Evolutionary conservation across 2,113 vertebrate species (phyloP).

Genomic region (Syngnathus scovelli): DNA sequence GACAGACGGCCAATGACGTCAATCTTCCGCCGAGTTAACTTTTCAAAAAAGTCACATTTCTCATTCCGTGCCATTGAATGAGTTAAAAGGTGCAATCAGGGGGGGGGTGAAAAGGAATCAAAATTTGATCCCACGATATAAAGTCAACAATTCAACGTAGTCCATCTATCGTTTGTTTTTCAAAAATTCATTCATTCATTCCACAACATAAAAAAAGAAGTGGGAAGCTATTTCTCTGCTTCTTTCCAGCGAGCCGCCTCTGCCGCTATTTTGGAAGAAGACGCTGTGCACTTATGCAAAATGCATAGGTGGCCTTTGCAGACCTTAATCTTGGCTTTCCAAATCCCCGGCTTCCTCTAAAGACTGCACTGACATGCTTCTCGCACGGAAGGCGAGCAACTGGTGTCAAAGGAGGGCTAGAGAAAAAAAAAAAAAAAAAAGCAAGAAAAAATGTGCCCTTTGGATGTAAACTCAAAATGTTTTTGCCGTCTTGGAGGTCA

Average conservation of each 20-base stretch:
- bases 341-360: constrained; percentile 39
- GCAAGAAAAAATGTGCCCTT: neutral
- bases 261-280: neutral
- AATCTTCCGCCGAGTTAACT: too few relatives aligned
- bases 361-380: constrained; percentile 37
- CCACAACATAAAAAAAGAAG: too few relatives aligned
- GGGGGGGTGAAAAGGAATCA: too few relatives aligned
- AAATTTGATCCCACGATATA: too few relatives aligned
- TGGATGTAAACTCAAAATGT: neutral
- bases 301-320: constrained; percentile 32
- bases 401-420: constrained; percentile 9
- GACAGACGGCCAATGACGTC: neutral
- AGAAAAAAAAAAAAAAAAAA: neutral
- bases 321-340: constrained; percentile 31
- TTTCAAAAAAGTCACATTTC: too few relatives aligned
- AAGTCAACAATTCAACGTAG: too few relatives aligned
- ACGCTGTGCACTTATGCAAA: constrained; percentile 12
- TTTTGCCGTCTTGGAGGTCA: neutral
- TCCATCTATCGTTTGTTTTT: too few relatives aligned
- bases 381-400: constrained; percentile 25
- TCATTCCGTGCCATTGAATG: too few relatives aligned
- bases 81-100: neutral
- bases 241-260: neutral
- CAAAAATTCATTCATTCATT: too few relatives aligned
- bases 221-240: neutral